These are phyloP conservation scores for Catostomus latipinnis DNA, from an alignment of 2,797 vertebrate genomes.

Conservation along the genomic window DNA sequence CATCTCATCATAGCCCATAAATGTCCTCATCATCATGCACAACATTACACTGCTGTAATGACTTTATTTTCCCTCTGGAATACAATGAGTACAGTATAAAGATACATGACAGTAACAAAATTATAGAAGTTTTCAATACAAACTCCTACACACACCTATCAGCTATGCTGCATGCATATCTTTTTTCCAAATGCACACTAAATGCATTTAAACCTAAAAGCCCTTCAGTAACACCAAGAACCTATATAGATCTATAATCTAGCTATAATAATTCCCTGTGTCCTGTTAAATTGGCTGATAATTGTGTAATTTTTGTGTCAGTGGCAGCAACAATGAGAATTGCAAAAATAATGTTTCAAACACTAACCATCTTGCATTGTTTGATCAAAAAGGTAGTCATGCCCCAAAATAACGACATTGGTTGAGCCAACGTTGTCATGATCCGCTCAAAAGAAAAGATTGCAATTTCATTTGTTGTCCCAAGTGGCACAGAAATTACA, in stretches of 20 bases:
- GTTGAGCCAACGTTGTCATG: background rate
- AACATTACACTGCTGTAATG: conserved; percentile 15
- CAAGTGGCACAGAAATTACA: background rate
- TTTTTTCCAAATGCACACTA: background rate
- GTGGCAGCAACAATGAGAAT: background rate
- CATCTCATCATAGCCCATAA: conserved; percentile 41
- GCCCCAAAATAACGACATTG: background rate
- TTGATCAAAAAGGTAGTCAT: background rate
- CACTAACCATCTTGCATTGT: background rate
- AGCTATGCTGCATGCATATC: background rate
- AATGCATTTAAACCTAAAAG: background rate
- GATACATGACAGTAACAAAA: background rate
- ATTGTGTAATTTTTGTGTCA: background rate
- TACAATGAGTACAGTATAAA: background rate
- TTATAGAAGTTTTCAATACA: background rate
- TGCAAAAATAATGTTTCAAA: background rate
- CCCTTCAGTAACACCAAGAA: background rate
- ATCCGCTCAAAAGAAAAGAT: background rate
- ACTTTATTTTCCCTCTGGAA: conserved; percentile 24
- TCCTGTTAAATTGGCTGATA: background rate
- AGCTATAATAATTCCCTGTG: background rate
- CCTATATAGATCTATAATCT: background rate
- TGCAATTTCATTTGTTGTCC: background rate
- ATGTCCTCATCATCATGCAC: conserved; percentile 13
- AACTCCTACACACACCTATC: conserved; percentile 5